Conservation (phyloP, 2,888 invertebrate genomes). For the Digitonthophagus gazella region DNA sequence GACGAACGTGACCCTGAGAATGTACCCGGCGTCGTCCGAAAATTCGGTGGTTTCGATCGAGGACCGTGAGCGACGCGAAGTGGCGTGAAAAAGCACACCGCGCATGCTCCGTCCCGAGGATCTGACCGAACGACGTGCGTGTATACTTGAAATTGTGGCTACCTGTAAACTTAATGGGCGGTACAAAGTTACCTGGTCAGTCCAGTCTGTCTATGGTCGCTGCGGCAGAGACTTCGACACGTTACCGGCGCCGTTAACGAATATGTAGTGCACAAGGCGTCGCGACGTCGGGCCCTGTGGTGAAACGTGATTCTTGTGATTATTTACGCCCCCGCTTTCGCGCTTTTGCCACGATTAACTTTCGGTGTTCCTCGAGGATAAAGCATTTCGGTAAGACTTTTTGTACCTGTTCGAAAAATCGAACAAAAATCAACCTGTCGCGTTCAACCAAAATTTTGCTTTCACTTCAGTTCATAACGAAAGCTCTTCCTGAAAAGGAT, state of each 20-base stretch:
- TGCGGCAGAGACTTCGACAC: slow-evolving; percentile 42
- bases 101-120: slow-evolving; percentile 5
- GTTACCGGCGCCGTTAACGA: slow-evolving; percentile 38
- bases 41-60: background rate
- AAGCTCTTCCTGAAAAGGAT: too few relatives aligned
- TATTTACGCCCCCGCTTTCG: background rate
- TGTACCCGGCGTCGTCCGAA: background rate
- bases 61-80: background rate
- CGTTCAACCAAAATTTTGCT: background rate
- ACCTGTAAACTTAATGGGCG: slow-evolving; percentile 49
- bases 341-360: too few relatives aligned
- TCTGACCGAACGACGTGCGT: slow-evolving; percentile 22
- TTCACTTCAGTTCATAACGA: background rate
- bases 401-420: background rate
- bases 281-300: slow-evolving; percentile 4
- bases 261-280: slow-evolving; percentile 31
- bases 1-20: background rate
- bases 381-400: background rate
- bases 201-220: slow-evolving; percentile 48
- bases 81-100: too few relatives aligned
- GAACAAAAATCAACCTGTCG: background rate
- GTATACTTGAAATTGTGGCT: slow-evolving; percentile 43
- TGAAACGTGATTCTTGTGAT: slow-evolving; percentile 2
- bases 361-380: background rate
- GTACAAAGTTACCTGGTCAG: slow-evolving; percentile 47